Percentiles rank a stretch among this genome's conserved stretches.
phyloP scores from a whole-genome alignment of 2,888 invertebrate genomes.

The Crematogaster levior region DNA sequence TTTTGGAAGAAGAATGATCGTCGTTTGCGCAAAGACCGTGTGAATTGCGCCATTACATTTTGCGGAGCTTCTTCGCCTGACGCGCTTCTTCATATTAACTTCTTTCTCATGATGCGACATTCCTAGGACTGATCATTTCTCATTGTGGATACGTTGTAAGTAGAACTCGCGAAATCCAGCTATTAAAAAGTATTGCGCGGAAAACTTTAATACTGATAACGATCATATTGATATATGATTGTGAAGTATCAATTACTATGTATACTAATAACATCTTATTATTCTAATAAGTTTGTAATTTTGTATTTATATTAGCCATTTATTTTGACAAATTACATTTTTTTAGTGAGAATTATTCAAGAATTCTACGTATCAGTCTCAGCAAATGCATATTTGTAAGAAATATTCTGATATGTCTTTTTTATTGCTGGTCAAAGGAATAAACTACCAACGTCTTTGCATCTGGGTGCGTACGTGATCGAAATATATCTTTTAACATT shows the following conservation, averaged over 20 bases:
- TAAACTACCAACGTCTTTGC: slow-evolving; percentile 57
- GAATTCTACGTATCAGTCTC: too few species aligned
- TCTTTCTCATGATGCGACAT: slow-evolving; percentile 42
- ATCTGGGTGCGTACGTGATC: slow-evolving; percentile 53
- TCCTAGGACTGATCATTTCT: slow-evolving; percentile 36
- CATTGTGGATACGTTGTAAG: slow-evolving; percentile 43
- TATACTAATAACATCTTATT: neutral
- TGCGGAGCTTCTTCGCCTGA: slow-evolving; percentile 47
- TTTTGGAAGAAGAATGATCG: slow-evolving; percentile 54
- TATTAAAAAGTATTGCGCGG: neutral
- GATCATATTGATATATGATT: neutral
- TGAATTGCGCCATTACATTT: slow-evolving; percentile 56
- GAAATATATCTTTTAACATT: slow-evolving; percentile 58
- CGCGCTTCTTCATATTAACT: slow-evolving; percentile 55
- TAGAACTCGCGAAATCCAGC: slow-evolving; percentile 16
- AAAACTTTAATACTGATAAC: neutral
- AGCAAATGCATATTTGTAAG: slow-evolving; percentile 68
- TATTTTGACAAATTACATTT: neutral
- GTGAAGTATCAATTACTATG: too few species aligned
- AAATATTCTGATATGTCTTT: slow-evolving; percentile 58
- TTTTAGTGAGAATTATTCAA: too few species aligned
- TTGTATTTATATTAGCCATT: neutral
- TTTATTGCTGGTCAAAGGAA: slow-evolving; percentile 60
- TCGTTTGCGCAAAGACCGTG: slow-evolving; percentile 54
- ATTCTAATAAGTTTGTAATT: neutral